Evolutionary conservation across 2,113 vertebrate species (phyloP), one percentile per base, ranked within the genome.

Genomic region (Clinocottus analis): DNA sequence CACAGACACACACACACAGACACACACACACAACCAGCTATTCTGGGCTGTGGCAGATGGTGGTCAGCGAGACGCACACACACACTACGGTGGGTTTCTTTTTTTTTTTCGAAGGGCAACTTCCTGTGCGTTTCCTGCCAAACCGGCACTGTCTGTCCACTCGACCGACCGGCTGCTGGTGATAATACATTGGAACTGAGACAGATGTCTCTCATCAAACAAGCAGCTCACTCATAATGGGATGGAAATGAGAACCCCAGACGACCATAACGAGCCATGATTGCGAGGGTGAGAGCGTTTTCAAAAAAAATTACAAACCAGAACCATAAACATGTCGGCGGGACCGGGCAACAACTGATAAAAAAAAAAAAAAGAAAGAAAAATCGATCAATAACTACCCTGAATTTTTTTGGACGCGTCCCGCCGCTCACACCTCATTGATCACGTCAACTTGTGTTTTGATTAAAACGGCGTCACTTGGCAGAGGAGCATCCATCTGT

Each of bases 131-230:
- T 71, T 43, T 72, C n/a, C 73, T 77, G 83, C 83, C 87, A 87
- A 85, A 25, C 27, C 33, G 4, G 25, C n/a, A 10, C 74, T 74
- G 62, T 69, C 35, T 85, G 88, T 79, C 80, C 88, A 72, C 84
- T 89, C 62, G 19, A 77, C 43, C 63, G 23, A 75, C 91, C 88
- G 80, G 33, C 89, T 82, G 79, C 70, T 68, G 79, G 79, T 83
- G 80, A 88, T 90, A 82, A 89, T 70, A 23, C 80, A 55, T 51
- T 72, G 85, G 69, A 88, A 47, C 68, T 9, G 58, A 79, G 79
- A 87, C 86, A 91, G 88, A 89, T 87, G 85, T 71, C 84, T 87
- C 67, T 85, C 80, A 85, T 88, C 79, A 84, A 62, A 74, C 79
- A 82, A 75, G 59, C 76, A 58, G 62, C 79, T 79, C 68, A 47